Evolutionary conservation across 1,140 invertebrate genomes (phyloP).

Genomic region (Drepana arcuata): DNA sequence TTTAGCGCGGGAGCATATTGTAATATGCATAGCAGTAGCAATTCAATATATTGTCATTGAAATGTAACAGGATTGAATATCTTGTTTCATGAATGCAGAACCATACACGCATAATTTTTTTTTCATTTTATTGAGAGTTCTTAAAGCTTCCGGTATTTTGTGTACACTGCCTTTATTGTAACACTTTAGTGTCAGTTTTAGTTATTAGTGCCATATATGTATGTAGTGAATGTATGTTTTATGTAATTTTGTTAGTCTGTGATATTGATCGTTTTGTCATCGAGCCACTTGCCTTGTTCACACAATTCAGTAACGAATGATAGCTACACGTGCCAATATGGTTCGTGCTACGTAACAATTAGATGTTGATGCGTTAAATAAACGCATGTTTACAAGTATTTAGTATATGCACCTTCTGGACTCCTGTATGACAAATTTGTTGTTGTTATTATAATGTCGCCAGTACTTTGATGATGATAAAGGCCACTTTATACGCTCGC

Average conservation of each 20-base stretch:
- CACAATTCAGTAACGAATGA: constrained; percentile 15
- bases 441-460: no score
- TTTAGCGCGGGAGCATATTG: constrained; percentile 44
- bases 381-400: no score
- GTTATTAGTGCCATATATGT: constrained; percentile 61
- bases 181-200: constrained; percentile 37
- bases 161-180: constrained; percentile 30
- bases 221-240: constrained; percentile 56
- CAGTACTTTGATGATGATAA: no score
- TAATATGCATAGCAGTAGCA: constrained; percentile 43
- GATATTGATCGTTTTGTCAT: constrained; percentile 55
- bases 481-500: no score
- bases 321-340: constrained; percentile 1
- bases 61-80: constrained; percentile 55
- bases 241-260: constrained; percentile 65
- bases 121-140: no score
- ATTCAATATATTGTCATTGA: constrained; percentile 57
- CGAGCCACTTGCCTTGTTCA: constrained; percentile 48
- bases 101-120: no score
- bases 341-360: constrained; percentile 5
- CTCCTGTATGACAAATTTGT: no score
- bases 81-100: no score
- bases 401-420: no score
- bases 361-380: constrained; percentile 4
- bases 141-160: no score